Base-by-base conservation (phyloP, 2,113 vertebrate species). In the Albula goreensis region DNA sequence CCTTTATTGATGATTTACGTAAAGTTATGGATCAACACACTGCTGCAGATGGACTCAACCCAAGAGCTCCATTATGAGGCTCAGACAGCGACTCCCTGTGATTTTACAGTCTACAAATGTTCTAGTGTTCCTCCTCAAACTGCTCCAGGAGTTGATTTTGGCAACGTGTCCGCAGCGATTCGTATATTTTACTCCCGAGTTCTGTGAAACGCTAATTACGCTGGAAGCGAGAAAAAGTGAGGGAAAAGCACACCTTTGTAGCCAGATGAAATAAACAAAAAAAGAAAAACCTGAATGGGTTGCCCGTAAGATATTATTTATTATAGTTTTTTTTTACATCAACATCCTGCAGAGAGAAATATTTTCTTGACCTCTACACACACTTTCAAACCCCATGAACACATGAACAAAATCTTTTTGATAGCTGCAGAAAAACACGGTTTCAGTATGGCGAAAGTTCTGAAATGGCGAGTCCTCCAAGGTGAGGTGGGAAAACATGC, bases 311-410 rank as follows among this genome's bases (percentile, higher is more conserved):
- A 63, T 66, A 22, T 90, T 90, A 89, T 93, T 86, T 91, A 92
- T 93, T 87, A 86, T 92, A 89, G 90, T 90, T 91, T 92, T 90
- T 91, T 92, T 92, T 92, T 90, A 94, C 93, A 91, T 83, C 86
- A 90, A 93, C 90, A 83, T 90, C 79, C 87, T 86, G 89, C 91
- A 87, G 91, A 86, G 85, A 50, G 88, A 88, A 90, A 91, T 90
- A 91, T 92, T 90, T 93, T 90, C 81, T 66, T 89, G 87, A 90
- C 90, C 89, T 91, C 88, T 91, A 90, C 86, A 85, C 90, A 89
- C 86, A 88, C 77, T 79, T 85, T 63, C 52, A 10, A 78, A 12
- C 51, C 52, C 50, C 11, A 57, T 78, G 22, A 56, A 56, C 8
- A 31, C 11, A 57, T 78, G 22, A 56, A 56, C 8, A 31, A 79